phyloP scores from a whole-genome alignment of 2,888 invertebrate species.

The Epinotia ramella region DNA sequence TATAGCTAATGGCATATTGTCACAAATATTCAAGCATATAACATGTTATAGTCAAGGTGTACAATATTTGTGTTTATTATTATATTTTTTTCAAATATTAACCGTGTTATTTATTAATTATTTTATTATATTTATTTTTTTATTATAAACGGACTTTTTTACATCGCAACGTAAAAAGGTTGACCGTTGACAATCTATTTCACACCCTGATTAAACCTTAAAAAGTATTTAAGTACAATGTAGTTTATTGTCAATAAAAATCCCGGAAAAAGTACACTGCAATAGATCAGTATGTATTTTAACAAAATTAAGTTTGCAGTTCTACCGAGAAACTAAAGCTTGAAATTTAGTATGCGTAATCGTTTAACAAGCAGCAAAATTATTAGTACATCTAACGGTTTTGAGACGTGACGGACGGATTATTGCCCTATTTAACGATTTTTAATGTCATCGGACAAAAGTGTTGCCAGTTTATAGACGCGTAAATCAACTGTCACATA shows the following conservation, averaged over 20 bases:
- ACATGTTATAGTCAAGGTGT: no score
- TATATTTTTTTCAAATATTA: not conserved
- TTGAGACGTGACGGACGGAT: slow-evolving; percentile 71
- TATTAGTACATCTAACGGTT: slow-evolving; percentile 61
- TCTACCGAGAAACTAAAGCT: not conserved
- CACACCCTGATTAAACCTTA: slow-evolving; percentile 34
- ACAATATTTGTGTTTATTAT: not conserved
- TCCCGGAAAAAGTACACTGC: slow-evolving; percentile 54
- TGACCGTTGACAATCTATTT: slow-evolving; percentile 30
- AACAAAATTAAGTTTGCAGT: slow-evolving; percentile 34
- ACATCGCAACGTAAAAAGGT: not conserved
- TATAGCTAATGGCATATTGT: not conserved
- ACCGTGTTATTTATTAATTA: no score
- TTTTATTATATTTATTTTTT: no score
- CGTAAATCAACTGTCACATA: slow-evolving; percentile 76
- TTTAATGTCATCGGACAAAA: slow-evolving; percentile 73
- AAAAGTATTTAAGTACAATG: slow-evolving; percentile 57
- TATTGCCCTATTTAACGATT: slow-evolving; percentile 79
- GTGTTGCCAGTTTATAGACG: slow-evolving; percentile 71
- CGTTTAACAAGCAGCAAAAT: slow-evolving; percentile 28
- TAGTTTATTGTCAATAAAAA: slow-evolving; percentile 51
- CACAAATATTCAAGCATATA: not conserved
- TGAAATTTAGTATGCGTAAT: not conserved
- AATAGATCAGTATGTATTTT: slow-evolving; percentile 58
- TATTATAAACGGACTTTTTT: not conserved